Evolutionary conservation across 2,797 vertebrate genomes (phyloP).

Genomic region (Natrix natrix): DNA sequence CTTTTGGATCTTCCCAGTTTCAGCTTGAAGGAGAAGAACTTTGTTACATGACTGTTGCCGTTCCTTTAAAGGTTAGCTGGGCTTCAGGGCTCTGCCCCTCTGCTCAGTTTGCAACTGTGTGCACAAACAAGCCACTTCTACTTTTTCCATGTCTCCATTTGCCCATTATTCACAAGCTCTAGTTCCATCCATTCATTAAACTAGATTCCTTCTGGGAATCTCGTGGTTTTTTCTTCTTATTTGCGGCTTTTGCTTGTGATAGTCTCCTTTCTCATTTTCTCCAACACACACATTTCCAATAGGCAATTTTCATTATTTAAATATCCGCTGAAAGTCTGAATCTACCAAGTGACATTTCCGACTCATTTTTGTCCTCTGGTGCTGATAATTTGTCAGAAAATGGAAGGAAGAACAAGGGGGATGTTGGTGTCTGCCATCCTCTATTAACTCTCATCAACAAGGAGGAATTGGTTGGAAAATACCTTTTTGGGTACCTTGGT

Average conservation of each 20-base stretch:
- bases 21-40: background rate
- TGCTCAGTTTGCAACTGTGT: background rate
- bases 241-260: background rate
- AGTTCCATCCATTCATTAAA: background rate
- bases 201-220: background rate
- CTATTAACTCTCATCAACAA: background rate
- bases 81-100: background rate
- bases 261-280: background rate
- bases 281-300: background rate
- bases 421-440: background rate
- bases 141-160: background rate
- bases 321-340: background rate
- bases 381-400: background rate
- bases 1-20: background rate
- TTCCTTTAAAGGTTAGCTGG: background rate
- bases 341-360: background rate
- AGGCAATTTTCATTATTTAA: background rate
- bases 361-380: background rate
- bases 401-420: background rate
- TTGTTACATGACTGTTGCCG: background rate
- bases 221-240: background rate
- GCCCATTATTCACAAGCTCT: background rate
- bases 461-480: background rate
- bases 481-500: background rate
- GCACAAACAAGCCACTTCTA: background rate